Conservation (phyloP, 1,140 invertebrate genomes). For the Brevipalpus yothersi region DNA sequence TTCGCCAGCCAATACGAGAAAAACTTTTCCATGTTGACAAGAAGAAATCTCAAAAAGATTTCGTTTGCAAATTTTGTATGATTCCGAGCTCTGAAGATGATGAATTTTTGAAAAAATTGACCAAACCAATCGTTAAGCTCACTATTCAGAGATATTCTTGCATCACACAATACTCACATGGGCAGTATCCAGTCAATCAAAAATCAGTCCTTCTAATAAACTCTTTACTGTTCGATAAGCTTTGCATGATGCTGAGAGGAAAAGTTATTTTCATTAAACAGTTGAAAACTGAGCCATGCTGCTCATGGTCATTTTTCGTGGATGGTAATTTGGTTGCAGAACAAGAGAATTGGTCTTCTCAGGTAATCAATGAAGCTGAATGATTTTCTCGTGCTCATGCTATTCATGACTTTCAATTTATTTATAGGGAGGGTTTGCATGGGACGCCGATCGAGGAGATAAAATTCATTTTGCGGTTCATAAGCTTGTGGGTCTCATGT, state of each 20-base stretch:
- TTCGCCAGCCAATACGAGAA: constrained; percentile 55
- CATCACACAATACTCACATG: constrained; percentile 97
- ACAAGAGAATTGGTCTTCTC: too few relatives aligned
- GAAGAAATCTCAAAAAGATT: constrained; percentile 36
- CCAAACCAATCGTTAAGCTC: constrained; percentile 89
- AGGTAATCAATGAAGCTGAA: too few relatives aligned
- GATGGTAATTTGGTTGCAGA: constrained; percentile 85
- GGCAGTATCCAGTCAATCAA: constrained; percentile 87
- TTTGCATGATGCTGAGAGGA: constrained; percentile 78
- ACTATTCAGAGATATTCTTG: constrained; percentile 95
- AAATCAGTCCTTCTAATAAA: constrained; percentile 97
- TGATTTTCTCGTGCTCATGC: too few relatives aligned
- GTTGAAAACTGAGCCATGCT: constrained; percentile 96
- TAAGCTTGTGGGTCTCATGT: too few relatives aligned
- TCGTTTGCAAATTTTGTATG: constrained; percentile 70
- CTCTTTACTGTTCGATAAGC: constrained; percentile 91
- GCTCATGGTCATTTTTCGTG: constrained; percentile 95
- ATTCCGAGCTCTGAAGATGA: constrained; percentile 85
- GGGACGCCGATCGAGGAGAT: too few relatives aligned
- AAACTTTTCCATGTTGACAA: constrained; percentile 51
- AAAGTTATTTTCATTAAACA: constrained; percentile 93
- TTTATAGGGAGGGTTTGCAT: too few relatives aligned
- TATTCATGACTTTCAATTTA: too few relatives aligned
- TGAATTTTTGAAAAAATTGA: constrained; percentile 56
- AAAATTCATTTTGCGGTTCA: too few relatives aligned